These are phyloP conservation scores for Brachyistius frenatus DNA, from an alignment of 2,113 vertebrate species.

Conservation along the genomic window DNA sequence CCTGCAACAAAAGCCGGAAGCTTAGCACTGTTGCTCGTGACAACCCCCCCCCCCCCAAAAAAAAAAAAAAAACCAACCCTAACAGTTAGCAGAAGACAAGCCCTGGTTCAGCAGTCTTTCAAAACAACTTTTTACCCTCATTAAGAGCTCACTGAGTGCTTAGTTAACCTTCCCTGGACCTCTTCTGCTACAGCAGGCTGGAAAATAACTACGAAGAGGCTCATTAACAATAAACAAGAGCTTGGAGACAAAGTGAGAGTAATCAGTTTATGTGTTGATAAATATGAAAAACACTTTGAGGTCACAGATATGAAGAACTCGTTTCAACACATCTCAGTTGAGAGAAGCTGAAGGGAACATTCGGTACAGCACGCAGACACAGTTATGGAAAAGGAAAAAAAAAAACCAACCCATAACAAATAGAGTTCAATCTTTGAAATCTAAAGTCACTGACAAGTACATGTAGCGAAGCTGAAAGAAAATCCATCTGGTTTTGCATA, in stretches of 20 bases:
- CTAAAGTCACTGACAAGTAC: conserved; percentile 10
- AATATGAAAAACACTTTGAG: conserved; percentile 30
- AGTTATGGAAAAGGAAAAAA: not conserved
- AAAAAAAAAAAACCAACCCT: not conserved
- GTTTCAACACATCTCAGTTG: conserved; percentile 6
- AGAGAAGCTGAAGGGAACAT: conserved; percentile 9
- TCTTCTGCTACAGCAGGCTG: conserved; percentile 37
- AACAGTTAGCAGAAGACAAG: conserved; percentile 14
- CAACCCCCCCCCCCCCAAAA: conserved; percentile 20
- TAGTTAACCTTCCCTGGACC: conserved; percentile 54
- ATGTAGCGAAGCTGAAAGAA: not conserved
- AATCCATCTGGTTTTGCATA: conserved; percentile 28
- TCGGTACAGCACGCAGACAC: not conserved
- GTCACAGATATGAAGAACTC: conserved; percentile 10
- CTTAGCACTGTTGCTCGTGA: conserved; percentile 39
- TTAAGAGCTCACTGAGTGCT: conserved; percentile 47
- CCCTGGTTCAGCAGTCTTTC: not conserved
- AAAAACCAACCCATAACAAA: not conserved
- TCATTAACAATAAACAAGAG: conserved; percentile 56
- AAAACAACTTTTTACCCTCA: conserved; percentile 50
- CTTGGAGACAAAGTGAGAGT: conserved; percentile 32
- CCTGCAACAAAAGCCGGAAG: conserved; percentile 36
- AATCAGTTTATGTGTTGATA: conserved; percentile 44
- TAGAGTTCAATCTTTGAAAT: conserved; percentile 14
- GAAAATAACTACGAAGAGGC: conserved; percentile 43